Percentiles rank a stretch among this genome's conserved stretches.
These are phyloP conservation scores for Drosophila melanica DNA, from an alignment of 1,140 invertebrate species.

Conservation along the genomic window DNA sequence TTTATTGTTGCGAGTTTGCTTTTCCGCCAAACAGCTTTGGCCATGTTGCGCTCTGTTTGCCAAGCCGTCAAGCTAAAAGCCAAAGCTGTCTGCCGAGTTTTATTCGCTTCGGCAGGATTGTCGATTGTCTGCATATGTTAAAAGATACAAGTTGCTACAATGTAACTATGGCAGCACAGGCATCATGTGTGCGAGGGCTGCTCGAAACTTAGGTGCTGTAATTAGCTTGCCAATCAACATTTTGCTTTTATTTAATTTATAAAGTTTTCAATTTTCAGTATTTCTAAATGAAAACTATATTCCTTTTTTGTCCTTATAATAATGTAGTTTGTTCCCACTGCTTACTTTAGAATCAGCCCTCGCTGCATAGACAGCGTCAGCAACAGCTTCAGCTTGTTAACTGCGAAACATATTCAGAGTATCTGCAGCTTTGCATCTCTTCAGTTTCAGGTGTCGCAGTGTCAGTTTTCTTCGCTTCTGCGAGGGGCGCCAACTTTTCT, in stretches of 20 bases:
- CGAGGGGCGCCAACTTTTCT: slow-evolving; percentile 43
- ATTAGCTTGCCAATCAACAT: neutral
- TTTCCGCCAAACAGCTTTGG: slow-evolving; percentile 31
- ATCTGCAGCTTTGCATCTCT: slow-evolving; percentile 53
- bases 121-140: slow-evolving; percentile 54
- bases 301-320: too few relatives aligned
- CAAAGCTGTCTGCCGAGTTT: slow-evolving; percentile 50
- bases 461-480: slow-evolving; percentile 33
- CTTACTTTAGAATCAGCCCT: slow-evolving; percentile 4
- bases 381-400: slow-evolving; percentile 36
- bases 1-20: slow-evolving; percentile 53
- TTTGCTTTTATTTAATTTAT: too few relatives aligned
- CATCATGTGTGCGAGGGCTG: slow-evolving; percentile 25
- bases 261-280: too few relatives aligned
- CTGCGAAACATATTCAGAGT: slow-evolving; percentile 44
- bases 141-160: slow-evolving; percentile 37
- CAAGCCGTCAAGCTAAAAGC: slow-evolving; percentile 37
- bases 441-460: slow-evolving; percentile 74
- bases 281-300: too few relatives aligned
- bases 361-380: slow-evolving; percentile 6
- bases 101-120: slow-evolving; percentile 31
- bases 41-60: slow-evolving; percentile 28
- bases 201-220: neutral
- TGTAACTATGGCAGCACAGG: slow-evolving; percentile 1
- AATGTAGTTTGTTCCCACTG: neutral